Percentiles rank a stretch among this genome's conserved stretches.
phyloP scores from a whole-genome alignment of 2,113 vertebrate species.

The Colistium nudipinnis region DNA sequence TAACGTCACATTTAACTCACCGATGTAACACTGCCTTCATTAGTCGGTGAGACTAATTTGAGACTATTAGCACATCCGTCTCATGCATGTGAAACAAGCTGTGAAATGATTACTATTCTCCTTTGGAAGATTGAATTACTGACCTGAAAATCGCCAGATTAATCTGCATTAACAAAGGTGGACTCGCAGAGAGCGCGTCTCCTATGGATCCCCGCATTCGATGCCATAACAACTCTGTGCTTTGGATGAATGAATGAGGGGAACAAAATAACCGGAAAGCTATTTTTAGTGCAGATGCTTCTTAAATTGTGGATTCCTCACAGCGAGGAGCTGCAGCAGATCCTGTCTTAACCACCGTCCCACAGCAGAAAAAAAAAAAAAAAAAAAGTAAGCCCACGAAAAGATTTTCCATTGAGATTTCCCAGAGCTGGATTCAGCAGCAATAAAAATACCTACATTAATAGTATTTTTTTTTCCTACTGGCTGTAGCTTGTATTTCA shows the following conservation, averaged over 20 bases:
- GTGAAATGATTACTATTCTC: too few species aligned
- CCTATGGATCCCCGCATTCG: too few species aligned
- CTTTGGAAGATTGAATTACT: too few species aligned
- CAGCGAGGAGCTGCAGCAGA: constrained; percentile 42
- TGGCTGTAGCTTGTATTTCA: constrained; percentile 30
- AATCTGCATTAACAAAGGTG: too few species aligned
- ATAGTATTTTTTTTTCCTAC: constrained; percentile 15
- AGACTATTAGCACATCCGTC: too few species aligned
- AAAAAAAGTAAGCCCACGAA: constrained; percentile 13
- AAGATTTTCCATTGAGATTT: constrained; percentile 66
- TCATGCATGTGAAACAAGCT: too few species aligned
- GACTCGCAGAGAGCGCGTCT: too few species aligned
- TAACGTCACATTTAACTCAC: neutral
- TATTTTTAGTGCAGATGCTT: constrained; percentile 49
- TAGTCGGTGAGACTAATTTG: too few species aligned
- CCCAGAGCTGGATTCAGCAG: constrained; percentile 31
- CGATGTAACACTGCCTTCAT: too few species aligned
- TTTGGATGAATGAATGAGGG: neutral
- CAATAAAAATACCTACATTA: constrained; percentile 57
- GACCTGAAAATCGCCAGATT: too few species aligned
- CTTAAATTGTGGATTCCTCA: constrained; percentile 50
- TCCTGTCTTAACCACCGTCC: constrained; percentile 49
- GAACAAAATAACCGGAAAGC: constrained; percentile 18
- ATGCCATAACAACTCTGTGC: too few species aligned
- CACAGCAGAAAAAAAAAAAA: constrained; percentile 19